Base-by-base conservation (phyloP, 2,888 invertebrate species). In the Apamea monoglypha region DNA sequence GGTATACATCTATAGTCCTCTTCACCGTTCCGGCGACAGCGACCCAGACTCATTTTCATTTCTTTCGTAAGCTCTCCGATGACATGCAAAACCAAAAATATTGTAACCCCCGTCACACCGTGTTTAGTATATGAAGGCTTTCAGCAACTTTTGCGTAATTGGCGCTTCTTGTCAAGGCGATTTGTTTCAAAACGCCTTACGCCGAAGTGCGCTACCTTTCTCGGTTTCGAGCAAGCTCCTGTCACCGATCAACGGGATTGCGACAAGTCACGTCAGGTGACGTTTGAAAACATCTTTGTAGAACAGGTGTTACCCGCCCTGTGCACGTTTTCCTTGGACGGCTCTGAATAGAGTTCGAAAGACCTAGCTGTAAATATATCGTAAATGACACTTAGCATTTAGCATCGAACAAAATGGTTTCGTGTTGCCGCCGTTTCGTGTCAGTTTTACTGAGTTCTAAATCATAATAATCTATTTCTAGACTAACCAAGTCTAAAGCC, bases 381-480 rank as follows among this genome's bases (percentile, higher is more conserved):
- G 29, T 18, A 16, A 25, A 69, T 32, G 29, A n/a, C 18, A 76
- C 12, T 4, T 53, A 53, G 10, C 25, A 40, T 56, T 59, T 44
- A 32, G 29, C 18, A 25, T 18, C 10, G 67, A 80, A 40, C 21
- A 61, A 25, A 71, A 14, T 1, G 14, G 16, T 64, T n/a, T 59
- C 56, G 50, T 68, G 72, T 77, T 36, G 21, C 8, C 44, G 32
- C 25, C 16, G 36, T n/a, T 32, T 71, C 50, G 47, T 76, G 66
- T 70, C n/a, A 32, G 70, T 32, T n/a, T 36, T 21, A 44, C 21
- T 64, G 29, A 56, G 21, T 10, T 14, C n/a, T 40, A 75, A 66
- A 81, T 32, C 40, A 50, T 75, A 56, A 66, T 61, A 83, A 70
- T 67, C 14, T 66, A 50, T 56, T 32, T 47, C 14, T 47, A 47